Base-by-base conservation (phyloP, 1,140 invertebrate species). In the Acromyrmex heyeri region DNA sequence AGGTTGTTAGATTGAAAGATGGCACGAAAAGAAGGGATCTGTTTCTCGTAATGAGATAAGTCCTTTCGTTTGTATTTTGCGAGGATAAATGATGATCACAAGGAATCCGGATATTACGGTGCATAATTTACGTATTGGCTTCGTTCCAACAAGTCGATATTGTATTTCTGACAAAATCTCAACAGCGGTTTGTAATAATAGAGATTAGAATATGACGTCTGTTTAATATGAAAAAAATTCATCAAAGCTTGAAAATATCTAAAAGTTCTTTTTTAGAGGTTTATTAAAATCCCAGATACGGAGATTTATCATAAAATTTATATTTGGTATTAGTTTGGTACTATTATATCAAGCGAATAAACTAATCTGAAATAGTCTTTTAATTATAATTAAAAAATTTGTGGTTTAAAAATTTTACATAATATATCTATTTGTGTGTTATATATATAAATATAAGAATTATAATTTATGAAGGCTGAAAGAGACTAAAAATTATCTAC, bases 121-220 rank as follows among this genome's bases (percentile, higher is more conserved):
- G 86, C 44, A 90, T 93, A 92, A 93, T 91, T 93, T 89, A 92
- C 90, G 87, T 89, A 93, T 93, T 91, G 92, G 87, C 89, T 82
- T 81, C 76, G 86, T 55, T 87, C 85, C 89, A 92, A 87, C 92
- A 91, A 92, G 90, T 91, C 85, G 21, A 27, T 8, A 44, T 57
- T 81, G 65, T 53, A n/a, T 65, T 78, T 78, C 16, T 70, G 53
- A 24, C 21, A 48, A 67, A 81, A 21, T 55, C 44, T 69, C 44
- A 48, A 69, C 12, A 79, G 27, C 5, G 3, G 4, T 0, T 21
- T 69, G 69, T 44, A 69, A 5, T 38, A 67, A 67, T 55, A 21
- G 10, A 69, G 2, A 55, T 16, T n/a, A 55, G 10, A 38, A 21
- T 53, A 65, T 53, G n/a, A 12, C 14, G 30, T 5, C 48, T 79